Base-by-base conservation (phyloP, 2,888 invertebrate genomes). In the Dryococelus australis region DNA sequence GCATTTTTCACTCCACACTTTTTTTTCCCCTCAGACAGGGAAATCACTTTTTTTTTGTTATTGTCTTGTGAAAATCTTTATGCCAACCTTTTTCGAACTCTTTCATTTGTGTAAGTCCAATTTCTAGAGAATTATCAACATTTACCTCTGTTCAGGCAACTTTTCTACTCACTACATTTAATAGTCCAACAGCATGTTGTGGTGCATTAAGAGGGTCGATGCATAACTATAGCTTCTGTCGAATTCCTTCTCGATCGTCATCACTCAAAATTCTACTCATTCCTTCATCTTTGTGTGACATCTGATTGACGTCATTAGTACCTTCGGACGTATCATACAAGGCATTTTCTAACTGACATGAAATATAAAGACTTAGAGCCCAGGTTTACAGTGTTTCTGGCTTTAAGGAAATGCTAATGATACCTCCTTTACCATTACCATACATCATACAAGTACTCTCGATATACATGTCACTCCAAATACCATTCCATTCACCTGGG, bases 31-130 rank as follows among this genome's bases (percentile, higher is more conserved):
- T 81, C 81, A 35, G 81, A 9, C 81, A 81, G 8, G 81, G 27
- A 35, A 35, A 81, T 26, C 81, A 81, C 81, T n/a, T n/a, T 81
- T 81, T 81, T 8, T 81, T 81, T 13, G 81, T 12, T 13, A 81
- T 81, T 81, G 81, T 81, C 81, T 81, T 81, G 81, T 81, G 35
- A 81, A 81, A 81, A 81, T 81, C 20, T 35, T 81, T 26, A 81
- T 5, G 81, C 20, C 6, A 81, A 81, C 81, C 81, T n/a, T n/a
- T n/a, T n/a, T n/a, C n/a, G n/a, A n/a, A n/a, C n/a, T n/a, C n/a
- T n/a, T n/a, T n/a, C n/a, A n/a, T n/a, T n/a, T n/a, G n/a, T n/a
- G n/a, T n/a, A n/a, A n/a, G n/a, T n/a, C n/a, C n/a, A n/a, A n/a
- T 81, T 81, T 81, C 35, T 81, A 81, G 81, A 81, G 81, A 81